Conservation (phyloP, 1,140 invertebrate species). For the Caerostris darwini region DNA sequence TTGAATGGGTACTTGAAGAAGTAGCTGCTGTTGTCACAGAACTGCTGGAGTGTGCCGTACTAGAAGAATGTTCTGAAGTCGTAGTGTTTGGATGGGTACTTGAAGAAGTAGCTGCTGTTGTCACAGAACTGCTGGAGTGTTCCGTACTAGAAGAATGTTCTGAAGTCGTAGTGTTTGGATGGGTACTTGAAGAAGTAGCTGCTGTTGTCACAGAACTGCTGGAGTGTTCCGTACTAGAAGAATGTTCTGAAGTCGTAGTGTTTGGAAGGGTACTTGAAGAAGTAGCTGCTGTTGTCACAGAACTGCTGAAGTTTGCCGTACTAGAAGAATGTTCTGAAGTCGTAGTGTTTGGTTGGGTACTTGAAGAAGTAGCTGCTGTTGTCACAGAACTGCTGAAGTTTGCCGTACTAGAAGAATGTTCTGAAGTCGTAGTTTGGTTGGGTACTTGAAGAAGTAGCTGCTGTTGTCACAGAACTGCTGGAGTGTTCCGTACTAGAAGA, state of each 20-base stretch:
- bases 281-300: background rate
- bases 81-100: background rate
- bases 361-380: background rate
- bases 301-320: background rate
- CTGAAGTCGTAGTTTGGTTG: background rate
- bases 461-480: background rate
- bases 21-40: background rate
- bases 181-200: background rate
- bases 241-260: too few relatives aligned
- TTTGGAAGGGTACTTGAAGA: background rate
- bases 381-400: background rate
- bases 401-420: too few relatives aligned
- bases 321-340: too few relatives aligned
- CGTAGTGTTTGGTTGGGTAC: background rate
- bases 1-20: background rate
- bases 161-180: background rate
- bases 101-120: background rate
- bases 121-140: background rate
- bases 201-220: background rate
- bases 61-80: too few relatives aligned
- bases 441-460: background rate
- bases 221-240: too few relatives aligned
- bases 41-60: background rate
- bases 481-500: background rate
- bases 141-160: too few relatives aligned